phyloP scores from a whole-genome alignment of 2,888 invertebrate genomes.

The Hypercompe scribonia region DNA sequence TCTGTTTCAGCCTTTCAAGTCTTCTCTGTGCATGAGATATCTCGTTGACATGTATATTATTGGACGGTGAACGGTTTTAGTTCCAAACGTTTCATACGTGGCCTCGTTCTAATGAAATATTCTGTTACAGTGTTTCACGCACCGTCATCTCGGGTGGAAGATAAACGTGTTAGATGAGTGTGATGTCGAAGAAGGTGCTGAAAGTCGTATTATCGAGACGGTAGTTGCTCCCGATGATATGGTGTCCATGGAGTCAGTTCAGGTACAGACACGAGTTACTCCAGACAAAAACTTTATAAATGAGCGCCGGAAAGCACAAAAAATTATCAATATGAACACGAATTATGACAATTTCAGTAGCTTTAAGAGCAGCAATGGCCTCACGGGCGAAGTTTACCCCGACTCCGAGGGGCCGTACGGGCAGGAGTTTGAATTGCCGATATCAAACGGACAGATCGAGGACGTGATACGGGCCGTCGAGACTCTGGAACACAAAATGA shows the following conservation, averaged over 20 bases:
- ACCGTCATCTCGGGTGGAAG: conserved; percentile 97
- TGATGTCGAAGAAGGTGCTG: conserved; percentile 87
- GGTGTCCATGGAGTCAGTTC: conserved; percentile 86
- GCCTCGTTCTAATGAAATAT: conserved; percentile 23
- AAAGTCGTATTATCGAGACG: conserved; percentile 80
- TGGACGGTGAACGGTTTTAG: conserved; percentile 66
- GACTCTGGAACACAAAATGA: conserved; percentile 73
- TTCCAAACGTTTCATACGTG: conserved; percentile 17
- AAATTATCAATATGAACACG: conserved; percentile 81
- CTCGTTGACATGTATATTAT: conserved; percentile 57
- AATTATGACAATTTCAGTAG: conserved; percentile 85
- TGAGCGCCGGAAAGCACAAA: conserved; percentile 75
- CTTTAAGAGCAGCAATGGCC: conserved; percentile 65
- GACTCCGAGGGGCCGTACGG: conserved; percentile 61
- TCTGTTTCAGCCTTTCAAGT: conserved; percentile 86
- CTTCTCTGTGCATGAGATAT: conserved; percentile 82
- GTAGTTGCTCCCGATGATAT: conserved; percentile 73
- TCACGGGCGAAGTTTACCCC: conserved; percentile 68
- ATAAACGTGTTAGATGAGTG: conserved; percentile 96
- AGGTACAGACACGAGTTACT: conserved; percentile 88
- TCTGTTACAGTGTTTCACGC: conserved; percentile 93
- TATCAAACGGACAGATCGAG: conserved; percentile 76
- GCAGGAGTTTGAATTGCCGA: conserved; percentile 81
- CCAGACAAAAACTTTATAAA: conserved; percentile 87
- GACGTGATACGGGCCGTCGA: conserved; percentile 81